Conservation (phyloP, 2,888 invertebrate genomes). For the Tricholauxania praeusta region DNA sequence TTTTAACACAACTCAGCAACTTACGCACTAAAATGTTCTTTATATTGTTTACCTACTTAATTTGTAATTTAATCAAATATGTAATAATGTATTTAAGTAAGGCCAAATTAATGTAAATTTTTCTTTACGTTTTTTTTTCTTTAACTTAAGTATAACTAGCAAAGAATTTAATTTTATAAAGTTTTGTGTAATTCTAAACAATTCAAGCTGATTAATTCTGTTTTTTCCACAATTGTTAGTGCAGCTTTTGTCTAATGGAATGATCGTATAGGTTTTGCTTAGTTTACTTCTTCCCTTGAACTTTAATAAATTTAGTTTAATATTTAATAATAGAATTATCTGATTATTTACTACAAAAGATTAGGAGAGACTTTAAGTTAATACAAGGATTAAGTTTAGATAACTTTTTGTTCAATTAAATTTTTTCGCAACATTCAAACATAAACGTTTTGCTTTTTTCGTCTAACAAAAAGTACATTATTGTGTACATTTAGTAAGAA, state of each 20-base stretch:
- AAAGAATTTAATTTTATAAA: neutral
- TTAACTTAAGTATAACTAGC: neutral
- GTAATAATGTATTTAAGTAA: constrained; percentile 55
- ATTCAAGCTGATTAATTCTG: neutral
- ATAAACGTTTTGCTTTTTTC: constrained; percentile 31
- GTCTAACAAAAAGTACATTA: constrained; percentile 17
- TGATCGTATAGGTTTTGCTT: constrained; percentile 57
- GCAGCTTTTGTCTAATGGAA: constrained; percentile 53
- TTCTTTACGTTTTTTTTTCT: constrained; percentile 4
- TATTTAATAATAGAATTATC: constrained; percentile 33
- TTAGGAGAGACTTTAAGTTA: too few species aligned
- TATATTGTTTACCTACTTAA: constrained; percentile 33
- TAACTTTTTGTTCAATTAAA: neutral
- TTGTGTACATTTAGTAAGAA: neutral
- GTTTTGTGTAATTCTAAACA: too few species aligned
- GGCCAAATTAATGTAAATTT: constrained; percentile 62
- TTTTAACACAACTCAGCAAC: constrained; percentile 45
- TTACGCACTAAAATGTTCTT: constrained; percentile 37
- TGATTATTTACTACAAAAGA: constrained; percentile 13
- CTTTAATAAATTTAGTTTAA: constrained; percentile 35
- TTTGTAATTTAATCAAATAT: constrained; percentile 30
- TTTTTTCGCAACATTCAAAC: constrained; percentile 26
- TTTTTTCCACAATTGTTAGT: neutral
- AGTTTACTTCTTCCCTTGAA: neutral
- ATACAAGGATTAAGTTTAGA: too few species aligned